Base-by-base conservation (phyloP, 2,113 vertebrate genomes). In the Cinclus mexicanus region DNA sequence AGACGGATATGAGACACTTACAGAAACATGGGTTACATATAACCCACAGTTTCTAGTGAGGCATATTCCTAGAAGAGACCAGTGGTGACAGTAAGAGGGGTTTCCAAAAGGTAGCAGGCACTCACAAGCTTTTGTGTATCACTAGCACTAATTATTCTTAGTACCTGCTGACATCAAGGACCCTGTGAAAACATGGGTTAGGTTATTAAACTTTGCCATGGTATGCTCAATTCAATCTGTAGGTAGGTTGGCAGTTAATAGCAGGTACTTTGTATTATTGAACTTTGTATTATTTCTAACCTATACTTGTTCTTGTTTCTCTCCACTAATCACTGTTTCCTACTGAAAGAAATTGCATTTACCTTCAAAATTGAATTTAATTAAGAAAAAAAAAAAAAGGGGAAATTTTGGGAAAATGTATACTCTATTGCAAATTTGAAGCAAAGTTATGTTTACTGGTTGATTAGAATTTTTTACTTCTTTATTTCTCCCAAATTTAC, bases 191-290 rank as follows among this genome's bases (percentile, higher is more conserved):
- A 39, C 4, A 41, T 14, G 8, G 22, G 3, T 70, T 69, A 53
- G 37, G 14, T 55, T 72, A 69, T 41, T 87, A 79, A 86, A 80
- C 83, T 94, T 93, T 94, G 17, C 83, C 63, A 67, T 33, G 2
- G 37, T 15, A 24, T 33, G 33, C 44, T 91, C 42, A 80, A 53
- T 80, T 92, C 49, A 60, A 25, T 22, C 35, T 57, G 14, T 59
- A 57, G 60, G 41, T 22, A 74, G 50, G 7, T 12, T 55, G 55
- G 14, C 8, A 69, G 11, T 64, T 33, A 78, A 60, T 3, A 16
- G 13, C 16, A 39, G 18, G 14, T 26, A 49, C 8, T 69, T 47
- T 61, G 4, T 31, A 8, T 75, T 60, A 29, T 23, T 71, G 68
- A 67, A 53, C n/a, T 55, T 63, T 17, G 4, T 31, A 41, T n/a